These are phyloP conservation scores for Enteromius anoplus DNA, from an alignment of 2,797 vertebrate species.

Conservation along the genomic window DNA sequence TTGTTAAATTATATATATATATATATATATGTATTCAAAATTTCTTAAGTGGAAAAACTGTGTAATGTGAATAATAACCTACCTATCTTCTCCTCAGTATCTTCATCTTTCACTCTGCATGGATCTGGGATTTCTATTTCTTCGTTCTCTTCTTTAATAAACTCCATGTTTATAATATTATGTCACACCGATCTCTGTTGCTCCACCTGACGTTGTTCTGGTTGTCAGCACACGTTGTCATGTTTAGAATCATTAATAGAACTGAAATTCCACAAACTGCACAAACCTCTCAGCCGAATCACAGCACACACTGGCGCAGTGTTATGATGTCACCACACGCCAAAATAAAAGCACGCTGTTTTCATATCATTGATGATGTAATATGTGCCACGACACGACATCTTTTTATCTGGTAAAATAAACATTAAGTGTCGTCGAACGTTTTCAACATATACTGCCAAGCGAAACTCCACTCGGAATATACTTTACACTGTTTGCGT, in stretches of 20 bases:
- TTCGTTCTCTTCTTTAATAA: constrained; percentile 19
- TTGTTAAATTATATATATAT: too few relatives aligned
- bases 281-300: background rate
- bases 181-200: background rate
- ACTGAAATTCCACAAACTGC: too few relatives aligned
- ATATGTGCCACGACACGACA: too few relatives aligned
- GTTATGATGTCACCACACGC: background rate
- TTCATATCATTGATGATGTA: background rate
- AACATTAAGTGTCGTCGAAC: background rate
- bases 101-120: constrained; percentile 7
- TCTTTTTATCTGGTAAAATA: background rate
- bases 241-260: too few relatives aligned
- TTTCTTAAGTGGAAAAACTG: too few relatives aligned
- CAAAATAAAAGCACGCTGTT: background rate
- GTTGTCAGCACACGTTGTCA: background rate
- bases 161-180: background rate
- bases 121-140: background rate
- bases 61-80: too few relatives aligned
- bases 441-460: background rate
- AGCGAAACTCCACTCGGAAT: background rate
- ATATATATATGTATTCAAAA: too few relatives aligned
- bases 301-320: background rate
- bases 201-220: background rate
- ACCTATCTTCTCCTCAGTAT: background rate
- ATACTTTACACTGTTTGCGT: background rate